A percentile compares a stretch with the other conserved stretches of the same genome.
phyloP scores from a whole-genome alignment of 2,113 vertebrate species.

The Sebastes schlegelii region DNA sequence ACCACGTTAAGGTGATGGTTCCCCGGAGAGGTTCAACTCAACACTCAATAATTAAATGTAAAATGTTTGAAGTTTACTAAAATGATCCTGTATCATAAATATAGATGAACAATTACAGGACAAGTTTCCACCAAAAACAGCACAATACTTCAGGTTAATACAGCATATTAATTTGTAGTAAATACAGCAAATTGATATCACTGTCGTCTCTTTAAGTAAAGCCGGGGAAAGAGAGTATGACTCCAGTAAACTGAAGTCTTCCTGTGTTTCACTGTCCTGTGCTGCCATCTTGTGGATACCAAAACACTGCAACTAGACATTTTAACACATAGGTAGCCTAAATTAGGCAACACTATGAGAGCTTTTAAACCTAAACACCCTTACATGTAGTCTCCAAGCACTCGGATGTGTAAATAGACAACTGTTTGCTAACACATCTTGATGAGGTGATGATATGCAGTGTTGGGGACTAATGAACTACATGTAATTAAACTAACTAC shows the following conservation, averaged over 20 bases:
- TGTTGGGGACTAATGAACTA: no score
- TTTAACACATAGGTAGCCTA: neutral
- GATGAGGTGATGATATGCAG: neutral
- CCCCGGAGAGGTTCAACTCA: no score
- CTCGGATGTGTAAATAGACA: neutral
- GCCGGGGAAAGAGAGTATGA: neutral
- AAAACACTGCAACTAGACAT: neutral
- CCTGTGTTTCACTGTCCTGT: slow-evolving; percentile 30
- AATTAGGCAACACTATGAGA: neutral
- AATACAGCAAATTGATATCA: neutral
- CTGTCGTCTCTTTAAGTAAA: neutral
- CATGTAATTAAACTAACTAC: no score
- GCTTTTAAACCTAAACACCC: neutral
- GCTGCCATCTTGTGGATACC: slow-evolving; percentile 53
- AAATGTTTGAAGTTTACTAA: neutral
- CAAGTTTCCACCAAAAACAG: neutral
- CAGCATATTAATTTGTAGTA: neutral
- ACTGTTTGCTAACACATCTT: neutral
- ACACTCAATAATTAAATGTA: neutral
- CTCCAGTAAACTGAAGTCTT: neutral
- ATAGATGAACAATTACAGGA: neutral
- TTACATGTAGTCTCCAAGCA: neutral
- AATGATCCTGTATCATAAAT: neutral
- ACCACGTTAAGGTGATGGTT: no score
- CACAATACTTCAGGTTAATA: neutral